phyloP scores from a whole-genome alignment of 2,797 vertebrate genomes.

The Tamandua tetradactyla region DNA sequence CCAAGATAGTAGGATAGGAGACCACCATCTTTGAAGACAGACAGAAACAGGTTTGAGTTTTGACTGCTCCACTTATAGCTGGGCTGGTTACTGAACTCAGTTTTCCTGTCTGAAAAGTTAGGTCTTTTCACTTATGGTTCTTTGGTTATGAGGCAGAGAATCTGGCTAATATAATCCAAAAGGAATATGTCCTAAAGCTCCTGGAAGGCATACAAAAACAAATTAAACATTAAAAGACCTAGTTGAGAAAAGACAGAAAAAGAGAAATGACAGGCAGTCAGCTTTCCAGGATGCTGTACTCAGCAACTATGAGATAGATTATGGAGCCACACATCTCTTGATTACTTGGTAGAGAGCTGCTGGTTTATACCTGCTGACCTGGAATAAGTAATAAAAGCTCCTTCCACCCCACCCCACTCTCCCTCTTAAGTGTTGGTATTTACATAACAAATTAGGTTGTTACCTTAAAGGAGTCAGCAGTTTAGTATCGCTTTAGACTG shows the following conservation, averaged over 20 bases:
- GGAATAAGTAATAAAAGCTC: not conserved
- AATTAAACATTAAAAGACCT: not conserved
- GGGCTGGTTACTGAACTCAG: not conserved
- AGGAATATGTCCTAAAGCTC: not conserved
- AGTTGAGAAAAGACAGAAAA: not conserved
- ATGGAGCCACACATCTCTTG: not conserved
- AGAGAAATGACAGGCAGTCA: not conserved
- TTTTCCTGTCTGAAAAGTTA: conserved; percentile 37
- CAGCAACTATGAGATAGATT: not conserved
- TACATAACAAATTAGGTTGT: not conserved
- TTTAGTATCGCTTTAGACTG: not conserved
- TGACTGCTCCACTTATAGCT: not conserved
- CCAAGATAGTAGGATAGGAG: not conserved
- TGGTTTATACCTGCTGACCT: not conserved
- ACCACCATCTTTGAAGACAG: not conserved
- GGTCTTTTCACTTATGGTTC: not conserved
- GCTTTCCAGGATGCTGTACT: not conserved
- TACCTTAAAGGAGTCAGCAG: not conserved
- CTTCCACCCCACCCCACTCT: too few species aligned
- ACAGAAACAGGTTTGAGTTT: not conserved
- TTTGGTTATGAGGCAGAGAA: not conserved
- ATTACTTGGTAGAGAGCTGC: not conserved
- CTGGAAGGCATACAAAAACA: not conserved
- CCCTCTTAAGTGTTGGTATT: not conserved
- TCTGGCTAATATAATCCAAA: not conserved